Evolutionary conservation across 2,888 invertebrate genomes (phyloP).

Genomic region (Amitus sp.): DNA sequence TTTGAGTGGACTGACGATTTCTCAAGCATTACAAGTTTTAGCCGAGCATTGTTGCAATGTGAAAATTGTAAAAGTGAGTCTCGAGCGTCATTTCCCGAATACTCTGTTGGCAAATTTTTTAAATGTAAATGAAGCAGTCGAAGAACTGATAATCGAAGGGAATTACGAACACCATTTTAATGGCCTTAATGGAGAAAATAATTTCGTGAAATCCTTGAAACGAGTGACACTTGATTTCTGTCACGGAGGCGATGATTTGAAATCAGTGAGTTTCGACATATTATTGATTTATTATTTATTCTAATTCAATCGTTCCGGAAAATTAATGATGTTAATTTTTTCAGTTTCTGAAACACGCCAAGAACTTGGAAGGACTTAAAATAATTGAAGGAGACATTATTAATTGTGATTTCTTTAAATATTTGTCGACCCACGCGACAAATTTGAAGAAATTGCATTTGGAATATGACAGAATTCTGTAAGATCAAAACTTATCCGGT

Average conservation of each 20-base stretch:
- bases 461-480: constrained; percentile 21
- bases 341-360: constrained; percentile 18
- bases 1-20: background rate
- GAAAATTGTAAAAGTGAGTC: constrained; percentile 14
- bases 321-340: constrained; percentile 4
- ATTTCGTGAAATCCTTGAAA: constrained; percentile 15
- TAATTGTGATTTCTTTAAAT: constrained; percentile 4
- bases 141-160: constrained; percentile 22
- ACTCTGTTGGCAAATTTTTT: constrained; percentile 10
- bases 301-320: background rate
- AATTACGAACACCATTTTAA: constrained; percentile 12
- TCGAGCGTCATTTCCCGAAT: background rate
- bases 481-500: background rate
- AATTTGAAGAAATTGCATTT: constrained; percentile 24
- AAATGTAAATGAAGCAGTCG: constrained; percentile 9
- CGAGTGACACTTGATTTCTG: constrained; percentile 18
- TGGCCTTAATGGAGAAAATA: constrained; percentile 1
- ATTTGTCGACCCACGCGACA: constrained; percentile 13
- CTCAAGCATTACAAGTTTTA: constrained; percentile 17
- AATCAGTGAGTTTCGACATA: constrained; percentile 10
- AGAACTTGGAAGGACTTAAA: constrained; percentile 24
- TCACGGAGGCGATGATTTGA: constrained; percentile 8
- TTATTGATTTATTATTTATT: background rate
- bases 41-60: constrained; percentile 16
- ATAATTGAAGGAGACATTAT: constrained; percentile 27